These are phyloP conservation scores for Myiotriccus ornatus DNA, from an alignment of 2,797 vertebrate genomes.

Conservation along the genomic window DNA sequence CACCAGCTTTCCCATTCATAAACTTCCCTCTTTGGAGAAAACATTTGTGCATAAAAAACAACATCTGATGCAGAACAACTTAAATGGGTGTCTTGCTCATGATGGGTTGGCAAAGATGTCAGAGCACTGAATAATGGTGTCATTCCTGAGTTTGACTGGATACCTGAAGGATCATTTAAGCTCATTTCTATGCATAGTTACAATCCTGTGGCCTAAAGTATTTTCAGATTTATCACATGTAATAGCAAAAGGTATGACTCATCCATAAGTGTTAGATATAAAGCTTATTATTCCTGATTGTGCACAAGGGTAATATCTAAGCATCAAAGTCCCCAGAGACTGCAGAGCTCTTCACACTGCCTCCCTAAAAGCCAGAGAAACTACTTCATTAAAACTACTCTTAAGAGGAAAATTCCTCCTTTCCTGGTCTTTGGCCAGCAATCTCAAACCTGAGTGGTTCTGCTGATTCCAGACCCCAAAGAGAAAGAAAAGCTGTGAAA, in stretches of 20 bases:
- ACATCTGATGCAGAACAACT: background rate
- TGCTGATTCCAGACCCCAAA: background rate
- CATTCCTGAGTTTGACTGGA: background rate
- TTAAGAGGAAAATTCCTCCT: background rate
- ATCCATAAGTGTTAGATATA: background rate
- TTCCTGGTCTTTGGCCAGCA: background rate
- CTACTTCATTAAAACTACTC: background rate
- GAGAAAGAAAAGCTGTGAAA: background rate
- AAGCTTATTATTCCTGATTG: background rate
- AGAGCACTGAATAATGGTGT: background rate
- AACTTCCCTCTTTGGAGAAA: slow-evolving; percentile 44
- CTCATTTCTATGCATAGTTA: slow-evolving; percentile 4
- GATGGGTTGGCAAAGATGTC: background rate
- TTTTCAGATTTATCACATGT: background rate
- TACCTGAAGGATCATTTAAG: slow-evolving; percentile 9
- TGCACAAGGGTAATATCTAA: background rate
- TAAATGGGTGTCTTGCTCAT: background rate
- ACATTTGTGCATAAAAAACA: slow-evolving; percentile 5
- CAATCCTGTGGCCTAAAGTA: background rate
- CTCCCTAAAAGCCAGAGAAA: background rate
- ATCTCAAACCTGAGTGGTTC: background rate
- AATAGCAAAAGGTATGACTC: background rate
- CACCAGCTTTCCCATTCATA: slow-evolving; percentile 19
- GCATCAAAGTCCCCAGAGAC: background rate
- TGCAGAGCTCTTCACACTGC: background rate